Percentiles rank a stretch among this genome's conserved stretches.
Evolutionary conservation across 2,797 vertebrate genomes (phyloP).

Genomic region (Anisognathus igniventris): DNA sequence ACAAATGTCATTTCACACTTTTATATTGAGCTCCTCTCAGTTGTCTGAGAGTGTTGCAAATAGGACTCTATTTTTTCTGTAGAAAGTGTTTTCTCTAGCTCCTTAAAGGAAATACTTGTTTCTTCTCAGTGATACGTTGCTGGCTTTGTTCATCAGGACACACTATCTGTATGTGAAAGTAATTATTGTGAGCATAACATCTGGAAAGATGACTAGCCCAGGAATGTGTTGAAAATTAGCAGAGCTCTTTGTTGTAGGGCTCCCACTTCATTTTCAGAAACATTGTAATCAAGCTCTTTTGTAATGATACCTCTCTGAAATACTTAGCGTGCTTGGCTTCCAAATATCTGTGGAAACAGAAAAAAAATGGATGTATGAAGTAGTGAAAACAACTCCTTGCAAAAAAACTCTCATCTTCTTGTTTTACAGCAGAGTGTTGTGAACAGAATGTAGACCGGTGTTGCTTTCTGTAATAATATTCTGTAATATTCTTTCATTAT

Average conservation of each 20-base stretch:
- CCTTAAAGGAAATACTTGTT: background rate
- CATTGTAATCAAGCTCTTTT: background rate
- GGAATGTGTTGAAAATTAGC: background rate
- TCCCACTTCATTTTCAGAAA: background rate
- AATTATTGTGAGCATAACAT: background rate
- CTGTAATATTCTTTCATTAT: background rate
- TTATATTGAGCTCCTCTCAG: background rate
- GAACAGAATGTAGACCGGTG: background rate
- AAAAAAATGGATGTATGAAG: background rate
- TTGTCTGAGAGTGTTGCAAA: background rate
- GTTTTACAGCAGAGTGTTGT: background rate
- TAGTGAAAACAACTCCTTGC: background rate
- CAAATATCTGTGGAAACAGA: background rate
- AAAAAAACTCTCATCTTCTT: background rate
- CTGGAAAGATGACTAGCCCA: background rate
- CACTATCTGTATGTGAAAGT: background rate
- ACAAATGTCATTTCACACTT: background rate
- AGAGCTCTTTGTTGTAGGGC: background rate
- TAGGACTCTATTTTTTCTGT: background rate
- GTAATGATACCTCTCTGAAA: background rate
- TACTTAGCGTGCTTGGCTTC: background rate
- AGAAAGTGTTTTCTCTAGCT: background rate
- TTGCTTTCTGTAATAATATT: background rate
- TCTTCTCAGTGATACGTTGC: background rate
- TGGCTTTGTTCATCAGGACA: background rate